Percentiles rank a stretch among this genome's conserved stretches.
phyloP scores from a whole-genome alignment of 2,888 invertebrate species.

The Eilema depressum region DNA sequence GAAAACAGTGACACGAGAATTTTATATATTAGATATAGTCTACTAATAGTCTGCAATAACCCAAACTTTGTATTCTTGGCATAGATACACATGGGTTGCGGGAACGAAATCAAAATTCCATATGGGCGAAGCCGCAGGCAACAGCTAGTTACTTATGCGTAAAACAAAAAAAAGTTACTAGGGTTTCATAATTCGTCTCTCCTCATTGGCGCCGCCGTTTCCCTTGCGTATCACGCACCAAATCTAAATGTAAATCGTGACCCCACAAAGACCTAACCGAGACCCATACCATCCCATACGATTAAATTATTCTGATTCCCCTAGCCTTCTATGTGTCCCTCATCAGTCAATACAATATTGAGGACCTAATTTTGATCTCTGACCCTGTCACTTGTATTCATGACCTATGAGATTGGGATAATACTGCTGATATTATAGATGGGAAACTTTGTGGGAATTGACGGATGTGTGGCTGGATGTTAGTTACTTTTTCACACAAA shows the following conservation, averaged over 20 bases:
- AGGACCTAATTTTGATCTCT: neutral
- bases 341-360: slow-evolving; percentile 1
- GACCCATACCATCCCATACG: slow-evolving; percentile 1
- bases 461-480: too few species aligned
- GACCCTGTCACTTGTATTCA: neutral
- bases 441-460: too few species aligned
- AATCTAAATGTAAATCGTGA: neutral
- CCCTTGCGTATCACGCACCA: slow-evolving; percentile 1
- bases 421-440: too few species aligned
- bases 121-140: neutral
- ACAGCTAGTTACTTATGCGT: neutral
- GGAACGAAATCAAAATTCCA: neutral
- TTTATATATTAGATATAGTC: too few species aligned
- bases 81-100: too few species aligned
- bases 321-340: neutral
- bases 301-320: neutral
- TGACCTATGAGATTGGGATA: too few species aligned
- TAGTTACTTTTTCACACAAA: too few species aligned
- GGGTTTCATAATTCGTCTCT: neutral
- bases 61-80: too few species aligned
- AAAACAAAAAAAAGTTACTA: neutral
- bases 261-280: neutral
- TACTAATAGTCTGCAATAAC: too few species aligned
- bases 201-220: neutral
- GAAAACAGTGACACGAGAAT: too few species aligned